Evolutionary conservation across 2,888 invertebrate species (phyloP).

Genomic region (Drosophila sordidapex): DNA sequence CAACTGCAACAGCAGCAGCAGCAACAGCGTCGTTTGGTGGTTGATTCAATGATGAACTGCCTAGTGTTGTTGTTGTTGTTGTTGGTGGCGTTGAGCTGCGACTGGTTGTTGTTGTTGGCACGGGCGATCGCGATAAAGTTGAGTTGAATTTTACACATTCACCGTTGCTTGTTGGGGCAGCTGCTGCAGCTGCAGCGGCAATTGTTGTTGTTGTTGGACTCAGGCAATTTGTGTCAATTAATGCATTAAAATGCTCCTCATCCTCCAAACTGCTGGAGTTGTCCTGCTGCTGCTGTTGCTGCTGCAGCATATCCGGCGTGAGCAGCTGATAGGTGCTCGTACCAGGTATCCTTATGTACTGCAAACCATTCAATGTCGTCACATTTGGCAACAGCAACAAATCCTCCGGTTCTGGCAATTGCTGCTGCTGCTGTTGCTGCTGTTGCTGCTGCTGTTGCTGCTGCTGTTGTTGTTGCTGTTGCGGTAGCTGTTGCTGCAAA

Average conservation of each 20-base stretch:
- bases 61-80: conserved; percentile 36
- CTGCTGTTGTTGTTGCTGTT: background rate
- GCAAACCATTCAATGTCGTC: conserved; percentile 85
- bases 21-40: conserved; percentile 54
- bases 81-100: conserved; percentile 47
- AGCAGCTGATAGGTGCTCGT: conserved; percentile 88
- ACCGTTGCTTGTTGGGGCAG: conserved; percentile 54
- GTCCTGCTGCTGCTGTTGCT: conserved; percentile 24
- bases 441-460: background rate
- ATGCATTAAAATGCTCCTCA: conserved; percentile 87
- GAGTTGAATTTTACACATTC: conserved; percentile 72
- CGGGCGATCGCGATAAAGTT: conserved; percentile 76
- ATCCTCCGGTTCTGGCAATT: conserved; percentile 2
- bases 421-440: conserved; percentile 7
- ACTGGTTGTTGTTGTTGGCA: conserved; percentile 60
- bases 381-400: conserved; percentile 84
- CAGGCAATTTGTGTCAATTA: conserved; percentile 85
- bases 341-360: conserved; percentile 87
- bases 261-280: conserved; percentile 83
- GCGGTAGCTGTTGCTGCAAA: conserved; percentile 11
- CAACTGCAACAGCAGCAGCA: conserved; percentile 52
- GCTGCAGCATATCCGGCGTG: conserved; percentile 86
- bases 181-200: conserved; percentile 42
- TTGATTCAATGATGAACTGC: conserved; percentile 70
- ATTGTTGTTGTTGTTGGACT: conserved; percentile 79